Conservation (phyloP, 2,888 invertebrate genomes). For the Toxonevra muliebris region DNA sequence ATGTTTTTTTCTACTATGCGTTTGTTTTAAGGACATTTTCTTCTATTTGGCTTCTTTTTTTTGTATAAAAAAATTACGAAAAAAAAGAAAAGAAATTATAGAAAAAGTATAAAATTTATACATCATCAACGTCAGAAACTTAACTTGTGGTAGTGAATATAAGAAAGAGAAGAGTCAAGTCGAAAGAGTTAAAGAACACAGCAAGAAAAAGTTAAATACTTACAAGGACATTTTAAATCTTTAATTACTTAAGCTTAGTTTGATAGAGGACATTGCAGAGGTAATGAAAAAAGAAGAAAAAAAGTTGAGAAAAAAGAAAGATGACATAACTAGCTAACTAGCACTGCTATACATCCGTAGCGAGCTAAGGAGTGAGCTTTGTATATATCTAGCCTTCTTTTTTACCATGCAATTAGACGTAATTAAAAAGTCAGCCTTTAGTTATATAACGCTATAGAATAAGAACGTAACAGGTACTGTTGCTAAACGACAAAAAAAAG, state of each 20-base stretch:
- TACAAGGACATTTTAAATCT: slow-evolving; percentile 36
- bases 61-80: too few species aligned
- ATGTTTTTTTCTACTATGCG: not conserved
- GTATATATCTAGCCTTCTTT: not conserved
- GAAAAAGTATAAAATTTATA: slow-evolving; percentile 5
- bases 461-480: not conserved
- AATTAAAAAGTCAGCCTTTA: slow-evolving; percentile 17
- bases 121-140: slow-evolving; percentile 9
- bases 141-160: not conserved
- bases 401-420: slow-evolving; percentile 17
- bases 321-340: too few species aligned
- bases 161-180: not conserved
- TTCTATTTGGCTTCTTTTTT: not conserved
- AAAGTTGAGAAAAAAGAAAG: too few species aligned
- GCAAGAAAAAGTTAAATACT: slow-evolving; percentile 25
- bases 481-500: not conserved
- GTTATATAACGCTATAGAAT: not conserved
- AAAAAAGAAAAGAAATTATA: slow-evolving; percentile 1
- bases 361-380: not conserved
- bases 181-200: too few species aligned
- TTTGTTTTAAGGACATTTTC: slow-evolving; percentile 4
- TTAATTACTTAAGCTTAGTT: slow-evolving; percentile 52
- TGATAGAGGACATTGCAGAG: not conserved
- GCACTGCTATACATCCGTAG: not conserved
- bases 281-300: not conserved